These are phyloP conservation scores for Sisor rabdophorus DNA, from an alignment of 2,113 vertebrate genomes.

Conservation along the genomic window DNA sequence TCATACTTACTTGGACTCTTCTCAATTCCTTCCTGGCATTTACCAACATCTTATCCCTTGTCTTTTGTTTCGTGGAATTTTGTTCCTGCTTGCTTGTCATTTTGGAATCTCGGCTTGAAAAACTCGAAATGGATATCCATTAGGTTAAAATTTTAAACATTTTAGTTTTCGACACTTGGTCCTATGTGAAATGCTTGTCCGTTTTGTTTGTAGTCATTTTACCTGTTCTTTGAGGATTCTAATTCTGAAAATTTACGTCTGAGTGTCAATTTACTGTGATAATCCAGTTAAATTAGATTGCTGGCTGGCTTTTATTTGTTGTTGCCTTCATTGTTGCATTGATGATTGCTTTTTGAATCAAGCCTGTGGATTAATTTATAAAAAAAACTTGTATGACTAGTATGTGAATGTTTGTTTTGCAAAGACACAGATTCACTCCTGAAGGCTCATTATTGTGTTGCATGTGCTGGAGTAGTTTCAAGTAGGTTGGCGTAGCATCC, in stretches of 20 bases:
- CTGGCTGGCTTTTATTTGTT: not conserved
- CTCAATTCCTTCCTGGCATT: not conserved
- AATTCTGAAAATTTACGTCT: not conserved
- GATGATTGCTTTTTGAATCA: not conserved
- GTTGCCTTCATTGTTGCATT: not conserved
- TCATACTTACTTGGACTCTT: not conserved
- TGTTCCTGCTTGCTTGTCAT: constrained; percentile 17
- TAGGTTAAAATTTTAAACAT: not conserved
- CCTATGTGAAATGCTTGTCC: not conserved
- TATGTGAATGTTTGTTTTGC: not conserved
- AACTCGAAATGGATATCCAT: not conserved
- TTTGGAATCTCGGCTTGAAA: not conserved
- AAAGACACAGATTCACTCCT: not conserved
- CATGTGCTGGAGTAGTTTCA: not conserved
- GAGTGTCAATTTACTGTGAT: not conserved
- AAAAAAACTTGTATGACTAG: not conserved
- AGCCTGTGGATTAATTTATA: not conserved
- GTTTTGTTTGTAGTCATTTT: too few species aligned
- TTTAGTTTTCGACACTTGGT: not conserved
- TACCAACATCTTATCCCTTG: not conserved
- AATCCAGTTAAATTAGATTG: not conserved
- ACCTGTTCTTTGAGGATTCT: too few species aligned
- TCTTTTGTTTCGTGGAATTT: not conserved
- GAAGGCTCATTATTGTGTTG: not conserved
- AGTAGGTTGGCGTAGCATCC: not conserved